phyloP scores from a whole-genome alignment of 2,888 invertebrate genomes.

The Euphydryas editha region DNA sequence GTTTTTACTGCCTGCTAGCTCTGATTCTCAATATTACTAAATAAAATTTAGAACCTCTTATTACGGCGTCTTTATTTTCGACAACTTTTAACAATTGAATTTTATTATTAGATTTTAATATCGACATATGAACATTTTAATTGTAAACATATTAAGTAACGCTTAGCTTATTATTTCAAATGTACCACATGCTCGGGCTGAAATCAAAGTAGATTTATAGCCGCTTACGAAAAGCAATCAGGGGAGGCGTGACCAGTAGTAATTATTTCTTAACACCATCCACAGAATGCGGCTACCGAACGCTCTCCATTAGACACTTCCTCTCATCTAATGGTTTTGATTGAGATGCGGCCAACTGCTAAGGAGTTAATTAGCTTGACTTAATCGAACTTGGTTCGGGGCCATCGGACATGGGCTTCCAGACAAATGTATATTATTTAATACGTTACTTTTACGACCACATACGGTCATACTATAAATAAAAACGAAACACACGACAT shows the following conservation, averaged over 20 bases:
- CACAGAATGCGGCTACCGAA: constrained; percentile 71
- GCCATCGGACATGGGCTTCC: constrained; percentile 25
- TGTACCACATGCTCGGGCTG: constrained; percentile 60
- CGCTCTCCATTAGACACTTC: constrained; percentile 67
- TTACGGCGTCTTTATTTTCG: constrained; percentile 57
- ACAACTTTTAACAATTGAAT: constrained; percentile 47
- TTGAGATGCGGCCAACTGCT: constrained; percentile 64
- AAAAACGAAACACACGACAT: neutral
- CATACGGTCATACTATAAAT: constrained; percentile 7
- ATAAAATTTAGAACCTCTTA: constrained; percentile 59
- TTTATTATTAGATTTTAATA: constrained; percentile 3
- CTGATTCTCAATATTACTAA: constrained; percentile 53
- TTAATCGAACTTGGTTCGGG: constrained; percentile 48
- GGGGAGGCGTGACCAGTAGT: constrained; percentile 71
- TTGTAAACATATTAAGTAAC: constrained; percentile 50
- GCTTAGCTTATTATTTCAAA: constrained; percentile 65
- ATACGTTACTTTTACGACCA: constrained; percentile 24
- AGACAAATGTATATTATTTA: constrained; percentile 41
- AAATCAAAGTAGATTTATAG: constrained; percentile 72
- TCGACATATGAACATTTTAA: constrained; percentile 51
- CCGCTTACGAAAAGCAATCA: constrained; percentile 79
- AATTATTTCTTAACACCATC: constrained; percentile 82
- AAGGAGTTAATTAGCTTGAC: constrained; percentile 62
- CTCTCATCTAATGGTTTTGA: constrained; percentile 61
- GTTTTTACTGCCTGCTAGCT: constrained; percentile 56